A percentile compares a stretch with the other conserved stretches of the same genome.
Evolutionary conservation across 2,113 vertebrate species (phyloP).

Genomic region (Solenodon paradoxus): DNA sequence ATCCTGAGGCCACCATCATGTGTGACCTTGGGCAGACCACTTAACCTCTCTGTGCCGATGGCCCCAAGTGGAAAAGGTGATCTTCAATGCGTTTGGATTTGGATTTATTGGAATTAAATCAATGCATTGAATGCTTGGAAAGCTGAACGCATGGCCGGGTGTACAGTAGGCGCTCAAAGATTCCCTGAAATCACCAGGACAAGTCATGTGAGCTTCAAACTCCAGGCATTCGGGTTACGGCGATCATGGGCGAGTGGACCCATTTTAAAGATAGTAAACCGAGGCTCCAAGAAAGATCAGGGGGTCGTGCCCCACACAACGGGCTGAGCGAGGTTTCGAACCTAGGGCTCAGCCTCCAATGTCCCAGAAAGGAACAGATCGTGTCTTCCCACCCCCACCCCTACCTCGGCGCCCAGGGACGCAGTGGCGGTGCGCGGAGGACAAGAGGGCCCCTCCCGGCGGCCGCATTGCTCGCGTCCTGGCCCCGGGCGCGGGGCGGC

Average conservation of each 20-base stretch:
- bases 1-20: background rate
- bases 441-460: rapidly evolving
- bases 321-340: background rate
- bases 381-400: too few species aligned
- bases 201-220: background rate
- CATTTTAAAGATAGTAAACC: background rate
- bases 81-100: background rate
- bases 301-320: rapidly evolving
- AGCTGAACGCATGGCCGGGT: background rate
- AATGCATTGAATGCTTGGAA: background rate
- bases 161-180: background rate
- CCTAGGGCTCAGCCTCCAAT: too few species aligned
- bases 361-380: background rate
- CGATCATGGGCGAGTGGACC: too few species aligned
- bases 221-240: background rate
- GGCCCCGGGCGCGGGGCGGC: background rate
- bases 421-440: background rate
- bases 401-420: background rate
- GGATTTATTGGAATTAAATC: background rate
- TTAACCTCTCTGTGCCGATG: background rate
- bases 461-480: rapidly evolving
- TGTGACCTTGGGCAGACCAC: background rate
- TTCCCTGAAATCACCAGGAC: background rate
- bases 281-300: background rate
- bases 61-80: background rate